These are phyloP conservation scores for Acanthochromis polyacanthus DNA, from an alignment of 2,113 vertebrate genomes.

Conservation along the genomic window DNA sequence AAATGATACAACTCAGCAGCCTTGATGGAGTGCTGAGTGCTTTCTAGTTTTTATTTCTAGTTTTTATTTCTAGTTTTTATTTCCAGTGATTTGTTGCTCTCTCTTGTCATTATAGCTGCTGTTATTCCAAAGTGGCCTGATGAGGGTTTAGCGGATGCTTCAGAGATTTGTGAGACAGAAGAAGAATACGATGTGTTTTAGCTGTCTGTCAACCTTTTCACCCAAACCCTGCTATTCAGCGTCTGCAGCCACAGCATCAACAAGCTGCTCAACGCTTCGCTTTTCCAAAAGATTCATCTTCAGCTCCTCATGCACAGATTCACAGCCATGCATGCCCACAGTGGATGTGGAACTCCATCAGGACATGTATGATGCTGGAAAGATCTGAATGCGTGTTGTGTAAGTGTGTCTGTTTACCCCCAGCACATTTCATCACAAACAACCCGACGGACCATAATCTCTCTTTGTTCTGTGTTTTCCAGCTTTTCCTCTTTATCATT, in stretches of 20 bases:
- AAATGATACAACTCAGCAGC: no score
- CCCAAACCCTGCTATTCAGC: neutral
- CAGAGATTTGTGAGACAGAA: conserved; percentile 8
- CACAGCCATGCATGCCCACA: no score
- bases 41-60: no score
- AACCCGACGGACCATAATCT: conserved; percentile 5
- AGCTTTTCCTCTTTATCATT: conserved; percentile 15
- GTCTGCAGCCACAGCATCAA: neutral
- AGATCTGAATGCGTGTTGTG: neutral
- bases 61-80: conserved; percentile 1
- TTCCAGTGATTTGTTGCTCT: neutral
- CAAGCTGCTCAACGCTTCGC: neutral
- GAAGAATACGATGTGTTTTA: neutral
- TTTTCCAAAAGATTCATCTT: neutral
- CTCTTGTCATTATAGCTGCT: conserved; percentile 13
- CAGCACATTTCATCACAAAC: conserved; percentile 27
- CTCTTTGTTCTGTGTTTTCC: neutral
- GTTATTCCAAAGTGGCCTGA: neutral
- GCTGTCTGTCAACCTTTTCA: neutral
- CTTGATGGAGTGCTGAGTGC: no score
- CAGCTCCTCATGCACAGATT: neutral
- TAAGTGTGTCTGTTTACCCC: neutral
- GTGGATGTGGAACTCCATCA: no score
- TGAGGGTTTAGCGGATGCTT: neutral
- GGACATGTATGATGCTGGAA: neutral